Evolutionary conservation across 1,140 invertebrate species (phyloP), one percentile per base, ranked within the genome.

Genomic region (Maniola jurtina): DNA sequence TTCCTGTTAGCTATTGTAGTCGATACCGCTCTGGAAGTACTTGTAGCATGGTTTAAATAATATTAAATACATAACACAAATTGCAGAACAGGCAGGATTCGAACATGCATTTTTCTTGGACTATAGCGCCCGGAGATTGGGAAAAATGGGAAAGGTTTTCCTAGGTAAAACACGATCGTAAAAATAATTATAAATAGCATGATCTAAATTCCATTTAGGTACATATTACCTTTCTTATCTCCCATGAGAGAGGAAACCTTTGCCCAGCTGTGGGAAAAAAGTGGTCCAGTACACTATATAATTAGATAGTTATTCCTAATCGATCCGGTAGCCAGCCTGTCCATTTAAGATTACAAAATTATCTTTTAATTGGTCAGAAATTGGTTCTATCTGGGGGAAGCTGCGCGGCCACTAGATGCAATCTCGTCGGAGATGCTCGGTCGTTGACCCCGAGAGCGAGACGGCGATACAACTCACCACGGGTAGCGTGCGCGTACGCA

Each of bases 371-470:
- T 90, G 84, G 75, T 77, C 82, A 83, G 77, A 86, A 77, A 84
- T 78, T 75, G 66, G 76, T 81, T 84, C 80, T 89, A 85, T 88
- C 80, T 80, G 74, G 70, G 77, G 84, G 86, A 88, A 82, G 88
- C 88, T 89, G 87, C 73, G 75, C 79, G 76, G 78, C 81, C 81
- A 81, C 81, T 90, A 88, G 85, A 90, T 90, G 88, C 88, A 89
- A 90, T 90, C 86, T 88, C 77, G 81, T 83, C 78, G 70, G 81
- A 88, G 85, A 88, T 88, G 85, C 63, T 70, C 79, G 88, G 86
- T 89, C 88, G 80, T 70, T 75, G 86, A 87, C 86, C 86, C 77
- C 60, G 75, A 64, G 79, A 90, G 75, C 42, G 77, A 71, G 81
- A 88, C 60, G 66, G 68, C 66, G 65, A 54, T 76, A 82, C 62